Evolutionary conservation across 64 coral and sea anemone species (phyloP), one percentile per base, ranked within the genome.

Genomic region (Trachythela sp.): DNA sequence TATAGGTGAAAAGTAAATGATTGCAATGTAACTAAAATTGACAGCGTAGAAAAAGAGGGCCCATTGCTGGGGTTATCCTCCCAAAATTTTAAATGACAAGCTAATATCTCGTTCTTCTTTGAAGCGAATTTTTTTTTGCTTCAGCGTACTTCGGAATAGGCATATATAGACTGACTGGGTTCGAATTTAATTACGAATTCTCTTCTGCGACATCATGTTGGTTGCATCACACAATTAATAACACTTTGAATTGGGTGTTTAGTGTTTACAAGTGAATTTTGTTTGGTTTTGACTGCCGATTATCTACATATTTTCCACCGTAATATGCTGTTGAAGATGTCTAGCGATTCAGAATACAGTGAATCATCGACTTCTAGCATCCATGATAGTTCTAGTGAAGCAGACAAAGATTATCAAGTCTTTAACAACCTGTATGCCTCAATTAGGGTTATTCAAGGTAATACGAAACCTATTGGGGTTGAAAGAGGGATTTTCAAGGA

Each of bases 111-210:
- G n/a, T n/a, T n/a, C n/a, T n/a, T n/a, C n/a, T n/a, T n/a, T 72
- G 68, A 72, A 72, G 68, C 68, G 18, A 72, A 72, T 72, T 72
- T 27, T 72, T 72, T 72, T 72, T 72, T 1, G 68, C 68, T 72
- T 72, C 68, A 72, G 29, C 11, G n/a, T 72, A 72, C 33, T 35
- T 72, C n/a, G 26, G n/a, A 72, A 72, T 35, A 72, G 14, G 68
- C 14, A 72, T 72, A 72, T 72, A 72, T n/a, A 1, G 29, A 11
- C 10, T 24, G 13, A 27, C 1, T 27, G 68, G 68, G 24, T 72
- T 35, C n/a, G 33, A 72, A 31, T 72, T 26, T 4, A 72, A 1
- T 11, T 31, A 26, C n/a, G 29, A 27, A 72, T 31, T 72, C 1
- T 72, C 24, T 72, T 0, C 29, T 26, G 9, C 29, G 68, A 72